Conservation (phyloP, 1,140 invertebrate genomes). For the Sipha flava region DNA sequence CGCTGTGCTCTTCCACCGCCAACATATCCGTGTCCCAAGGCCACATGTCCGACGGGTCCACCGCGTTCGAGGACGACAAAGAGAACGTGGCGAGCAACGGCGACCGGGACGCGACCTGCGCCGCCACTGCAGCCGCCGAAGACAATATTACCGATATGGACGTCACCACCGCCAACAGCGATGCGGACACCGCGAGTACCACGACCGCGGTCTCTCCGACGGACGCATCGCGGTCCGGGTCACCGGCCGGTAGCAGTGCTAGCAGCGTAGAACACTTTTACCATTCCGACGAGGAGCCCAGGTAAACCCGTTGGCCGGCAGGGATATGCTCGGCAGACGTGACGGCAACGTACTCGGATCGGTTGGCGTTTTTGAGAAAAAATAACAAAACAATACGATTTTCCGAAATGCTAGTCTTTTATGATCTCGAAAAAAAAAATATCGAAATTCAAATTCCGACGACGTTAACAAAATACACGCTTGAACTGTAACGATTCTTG, state of each 20-base stretch:
- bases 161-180: too few species aligned
- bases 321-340: background rate
- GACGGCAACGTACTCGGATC: too few species aligned
- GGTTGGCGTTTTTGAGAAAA: too few species aligned
- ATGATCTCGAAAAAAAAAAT: too few species aligned
- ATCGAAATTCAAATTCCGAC: too few species aligned
- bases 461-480: too few species aligned
- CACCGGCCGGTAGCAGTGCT: background rate
- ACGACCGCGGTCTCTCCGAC: background rate
- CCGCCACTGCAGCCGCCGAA: too few species aligned
- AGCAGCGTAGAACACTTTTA: constrained; percentile 36
- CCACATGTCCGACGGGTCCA: background rate
- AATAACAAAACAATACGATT: too few species aligned
- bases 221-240: background rate
- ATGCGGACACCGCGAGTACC: too few species aligned
- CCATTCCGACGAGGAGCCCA: constrained; percentile 37
- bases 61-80: background rate
- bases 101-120: background rate
- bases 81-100: background rate
- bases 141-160: too few species aligned
- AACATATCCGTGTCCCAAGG: constrained; percentile 32
- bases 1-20: background rate
- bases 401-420: too few species aligned
- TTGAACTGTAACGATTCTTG: too few species aligned
- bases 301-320: background rate